Conservation (phyloP, 2,113 vertebrate species). For the Puma concolor region DNA sequence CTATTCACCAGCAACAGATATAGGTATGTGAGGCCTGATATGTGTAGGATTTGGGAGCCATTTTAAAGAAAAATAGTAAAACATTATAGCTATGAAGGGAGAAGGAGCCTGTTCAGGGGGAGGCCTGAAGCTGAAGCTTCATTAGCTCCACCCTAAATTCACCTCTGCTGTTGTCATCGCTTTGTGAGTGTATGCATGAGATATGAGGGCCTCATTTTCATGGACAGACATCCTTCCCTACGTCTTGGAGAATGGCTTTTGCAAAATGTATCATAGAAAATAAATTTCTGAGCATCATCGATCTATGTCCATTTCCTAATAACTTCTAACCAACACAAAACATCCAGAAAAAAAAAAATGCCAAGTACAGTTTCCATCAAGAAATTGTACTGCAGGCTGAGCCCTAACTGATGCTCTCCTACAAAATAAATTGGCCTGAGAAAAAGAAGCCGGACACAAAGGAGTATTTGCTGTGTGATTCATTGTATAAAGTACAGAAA, state of each 20-base stretch:
- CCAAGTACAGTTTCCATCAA: neutral
- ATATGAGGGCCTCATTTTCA: neutral
- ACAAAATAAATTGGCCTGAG: constrained; percentile 10
- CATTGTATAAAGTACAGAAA: neutral
- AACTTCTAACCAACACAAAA: neutral
- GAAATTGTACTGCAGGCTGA: neutral
- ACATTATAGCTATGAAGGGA: neutral
- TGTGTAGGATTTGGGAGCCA: neutral
- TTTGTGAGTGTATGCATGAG: accelerated
- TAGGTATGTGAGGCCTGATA: neutral
- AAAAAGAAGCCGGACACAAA: constrained; percentile 10
- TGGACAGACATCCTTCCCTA: neutral
- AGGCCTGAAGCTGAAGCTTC: neutral
- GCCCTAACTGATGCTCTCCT: neutral
- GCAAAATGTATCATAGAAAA: neutral
- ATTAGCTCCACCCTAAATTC: neutral
- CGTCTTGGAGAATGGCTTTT: neutral
- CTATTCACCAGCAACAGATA: neutral
- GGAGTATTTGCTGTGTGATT: neutral
- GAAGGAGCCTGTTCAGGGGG: neutral
- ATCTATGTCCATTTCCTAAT: constrained; percentile 18
- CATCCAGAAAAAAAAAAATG: neutral
- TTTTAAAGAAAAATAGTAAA: constrained; percentile 15
- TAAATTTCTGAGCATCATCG: constrained; percentile 36
- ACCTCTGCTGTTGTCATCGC: neutral